phyloP scores from a whole-genome alignment of 2,888 invertebrate species.

The Drosophila paranaensis region DNA sequence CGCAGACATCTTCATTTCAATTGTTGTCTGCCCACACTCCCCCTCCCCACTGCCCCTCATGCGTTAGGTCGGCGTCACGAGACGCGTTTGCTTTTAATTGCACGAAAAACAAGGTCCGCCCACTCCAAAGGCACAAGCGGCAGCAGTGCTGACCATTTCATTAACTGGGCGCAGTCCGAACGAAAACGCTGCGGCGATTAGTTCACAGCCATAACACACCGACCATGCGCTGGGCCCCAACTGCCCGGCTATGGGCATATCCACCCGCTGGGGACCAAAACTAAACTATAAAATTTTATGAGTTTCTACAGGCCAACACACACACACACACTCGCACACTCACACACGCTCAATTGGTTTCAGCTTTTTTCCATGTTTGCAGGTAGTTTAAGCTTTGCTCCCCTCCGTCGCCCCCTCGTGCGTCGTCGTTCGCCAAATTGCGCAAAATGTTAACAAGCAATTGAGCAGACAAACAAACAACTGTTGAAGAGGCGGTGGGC shows the following conservation, averaged over 20 bases:
- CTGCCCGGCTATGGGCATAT: constrained; percentile 8
- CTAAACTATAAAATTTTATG: constrained; percentile 76
- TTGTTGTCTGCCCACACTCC: constrained; percentile 23
- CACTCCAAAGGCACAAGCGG: constrained; percentile 1
- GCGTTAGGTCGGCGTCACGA: constrained; percentile 6
- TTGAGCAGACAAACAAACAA: constrained; percentile 80
- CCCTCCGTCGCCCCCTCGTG: background rate
- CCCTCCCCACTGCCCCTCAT: background rate
- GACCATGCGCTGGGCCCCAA: constrained; percentile 12
- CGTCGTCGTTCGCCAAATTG: constrained; percentile 68
- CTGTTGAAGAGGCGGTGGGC: constrained; percentile 38
- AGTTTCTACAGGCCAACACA: constrained; percentile 62
- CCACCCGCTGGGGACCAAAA: constrained; percentile 47
- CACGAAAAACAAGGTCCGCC: constrained; percentile 9
- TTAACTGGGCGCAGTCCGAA: constrained; percentile 67
- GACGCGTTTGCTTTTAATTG: constrained; percentile 62
- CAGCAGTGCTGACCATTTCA: constrained; percentile 66
- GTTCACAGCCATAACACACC: constrained; percentile 77
- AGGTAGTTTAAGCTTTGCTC: constrained; percentile 65
- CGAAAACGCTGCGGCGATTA: constrained; percentile 74
- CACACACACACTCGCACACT: constrained; percentile 32
- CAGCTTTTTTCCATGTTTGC: constrained; percentile 74
- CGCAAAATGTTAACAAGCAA: constrained; percentile 80
- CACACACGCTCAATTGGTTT: constrained; percentile 71
- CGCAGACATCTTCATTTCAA: constrained; percentile 62